Conservation (phyloP, 2,888 invertebrate genomes). For the Eristalinus aeneus region DNA sequence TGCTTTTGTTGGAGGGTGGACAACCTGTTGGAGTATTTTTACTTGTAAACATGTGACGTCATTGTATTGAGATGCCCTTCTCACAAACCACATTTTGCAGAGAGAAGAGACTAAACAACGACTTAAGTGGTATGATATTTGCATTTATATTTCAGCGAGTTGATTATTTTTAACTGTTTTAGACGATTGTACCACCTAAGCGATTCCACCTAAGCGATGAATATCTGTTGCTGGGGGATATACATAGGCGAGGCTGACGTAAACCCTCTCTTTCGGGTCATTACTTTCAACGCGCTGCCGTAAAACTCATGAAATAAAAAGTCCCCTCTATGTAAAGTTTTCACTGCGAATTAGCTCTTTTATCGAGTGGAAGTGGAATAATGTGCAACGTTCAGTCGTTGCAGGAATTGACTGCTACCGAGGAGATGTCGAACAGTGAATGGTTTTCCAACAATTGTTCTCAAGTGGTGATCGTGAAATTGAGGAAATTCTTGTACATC, state of each 20-base stretch:
- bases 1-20: neutral
- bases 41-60: conserved; percentile 34
- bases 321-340: conserved; percentile 1
- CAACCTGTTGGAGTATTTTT: conserved; percentile 1
- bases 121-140: neutral
- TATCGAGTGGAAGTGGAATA: neutral
- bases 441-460: neutral
- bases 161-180: neutral
- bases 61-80: neutral
- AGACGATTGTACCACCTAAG: neutral
- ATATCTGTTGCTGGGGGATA: neutral
- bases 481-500: no score
- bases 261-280: neutral
- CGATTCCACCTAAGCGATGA: neutral
- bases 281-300: neutral
- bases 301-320: conserved; percentile 16
- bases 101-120: neutral
- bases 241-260: neutral
- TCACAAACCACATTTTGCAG: neutral
- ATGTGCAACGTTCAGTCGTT: neutral
- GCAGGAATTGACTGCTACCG: neutral
- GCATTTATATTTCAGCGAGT: neutral
- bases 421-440: neutral
- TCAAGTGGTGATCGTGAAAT: no score
- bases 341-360: conserved; percentile 1